Evolutionary conservation across 2,797 vertebrate species (phyloP).

Genomic region (Aselliscus stoliczkanus): DNA sequence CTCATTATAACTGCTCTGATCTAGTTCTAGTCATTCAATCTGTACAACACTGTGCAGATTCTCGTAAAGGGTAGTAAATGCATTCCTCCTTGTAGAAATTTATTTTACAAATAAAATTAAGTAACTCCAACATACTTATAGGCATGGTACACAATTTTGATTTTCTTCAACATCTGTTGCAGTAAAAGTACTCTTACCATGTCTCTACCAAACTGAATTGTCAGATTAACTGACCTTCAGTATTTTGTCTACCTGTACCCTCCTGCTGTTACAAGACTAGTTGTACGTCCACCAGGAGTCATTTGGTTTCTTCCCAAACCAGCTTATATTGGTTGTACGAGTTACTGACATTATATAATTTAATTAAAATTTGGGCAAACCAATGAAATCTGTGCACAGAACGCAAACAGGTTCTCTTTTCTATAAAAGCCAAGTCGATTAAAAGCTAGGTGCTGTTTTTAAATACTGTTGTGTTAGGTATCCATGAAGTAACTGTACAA

Average conservation of each 20-base stretch:
- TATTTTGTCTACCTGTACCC: not conserved
- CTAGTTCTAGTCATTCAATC: not conserved
- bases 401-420: not conserved
- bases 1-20: not conserved
- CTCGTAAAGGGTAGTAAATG: not conserved
- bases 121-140: not conserved
- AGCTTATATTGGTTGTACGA: not conserved
- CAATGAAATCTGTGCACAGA: not conserved
- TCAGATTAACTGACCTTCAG: not conserved
- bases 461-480: not conserved
- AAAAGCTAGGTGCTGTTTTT: slow-evolving; percentile 3
- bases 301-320: not conserved
- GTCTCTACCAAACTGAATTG: not conserved
- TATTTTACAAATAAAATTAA: not conserved
- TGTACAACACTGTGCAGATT: not conserved
- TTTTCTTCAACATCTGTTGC: not conserved
- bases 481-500: not conserved
- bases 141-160: not conserved
- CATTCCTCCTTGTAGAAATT: not conserved
- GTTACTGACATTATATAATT: not conserved
- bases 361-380: not conserved
- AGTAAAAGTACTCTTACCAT: not conserved
- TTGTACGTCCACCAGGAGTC: not conserved
- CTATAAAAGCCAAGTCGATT: not conserved
- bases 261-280: not conserved